A percentile compares a stretch with the other conserved stretches of the same genome.
phyloP scores from a whole-genome alignment of 2,797 vertebrate species.

The Onychomys torridus region DNA sequence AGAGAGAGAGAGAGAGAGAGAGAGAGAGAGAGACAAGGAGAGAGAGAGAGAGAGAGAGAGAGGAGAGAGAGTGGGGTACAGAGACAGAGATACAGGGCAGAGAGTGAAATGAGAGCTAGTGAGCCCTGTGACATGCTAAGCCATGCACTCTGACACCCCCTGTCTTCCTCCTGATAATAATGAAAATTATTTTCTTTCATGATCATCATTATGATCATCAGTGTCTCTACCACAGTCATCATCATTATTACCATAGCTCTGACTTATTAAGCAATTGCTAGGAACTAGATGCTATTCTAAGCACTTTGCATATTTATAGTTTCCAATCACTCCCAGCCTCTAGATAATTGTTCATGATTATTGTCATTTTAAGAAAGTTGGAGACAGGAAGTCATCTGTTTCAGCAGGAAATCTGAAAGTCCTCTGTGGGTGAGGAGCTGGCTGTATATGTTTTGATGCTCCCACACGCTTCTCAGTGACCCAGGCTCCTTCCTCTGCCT shows the following conservation, averaged over 20 bases:
- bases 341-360: constrained; percentile 57
- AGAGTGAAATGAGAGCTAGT: neutral
- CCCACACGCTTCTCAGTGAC: neutral
- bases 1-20: too few species aligned
- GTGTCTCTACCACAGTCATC: neutral
- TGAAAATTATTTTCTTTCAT: neutral
- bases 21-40: too few species aligned
- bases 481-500: neutral
- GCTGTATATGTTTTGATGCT: neutral
- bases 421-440: neutral
- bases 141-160: neutral
- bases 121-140: neutral
- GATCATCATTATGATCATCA: neutral
- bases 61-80: neutral
- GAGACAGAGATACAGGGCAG: neutral
- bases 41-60: too few species aligned
- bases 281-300: constrained; percentile 26
- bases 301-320: constrained; percentile 54
- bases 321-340: constrained; percentile 57
- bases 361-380: constrained; percentile 57
- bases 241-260: neutral
- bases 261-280: constrained; percentile 59
- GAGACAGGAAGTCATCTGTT: neutral
- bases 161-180: constrained; percentile 37
- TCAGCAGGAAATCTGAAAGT: neutral